Conservation (phyloP, 2,888 invertebrate species). For the Callyntrura guangdongensis region DNA sequence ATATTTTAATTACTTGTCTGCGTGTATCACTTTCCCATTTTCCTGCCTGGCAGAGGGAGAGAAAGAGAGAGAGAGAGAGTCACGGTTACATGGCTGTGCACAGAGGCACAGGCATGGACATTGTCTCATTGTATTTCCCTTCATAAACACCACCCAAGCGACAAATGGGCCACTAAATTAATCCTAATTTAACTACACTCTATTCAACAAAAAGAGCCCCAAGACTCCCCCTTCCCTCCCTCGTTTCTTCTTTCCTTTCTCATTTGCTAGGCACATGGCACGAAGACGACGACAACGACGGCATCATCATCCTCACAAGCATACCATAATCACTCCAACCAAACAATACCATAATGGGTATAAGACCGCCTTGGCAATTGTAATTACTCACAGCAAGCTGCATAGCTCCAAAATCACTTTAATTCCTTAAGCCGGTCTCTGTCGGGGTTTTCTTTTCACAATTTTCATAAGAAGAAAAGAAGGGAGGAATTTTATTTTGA, state of each 20-base stretch:
- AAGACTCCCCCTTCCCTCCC: slow-evolving; percentile 29
- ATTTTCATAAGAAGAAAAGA: slow-evolving; percentile 19
- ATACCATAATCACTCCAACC: not conserved
- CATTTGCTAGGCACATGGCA: not conserved
- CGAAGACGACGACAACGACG: not conserved
- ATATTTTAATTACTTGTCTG: not conserved
- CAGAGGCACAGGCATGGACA: not conserved
- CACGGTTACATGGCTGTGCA: not conserved
- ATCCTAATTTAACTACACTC: slow-evolving; percentile 81
- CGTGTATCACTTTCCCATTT: not conserved
- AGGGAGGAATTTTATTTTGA: not conserved
- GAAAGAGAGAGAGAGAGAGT: slow-evolving; percentile 1
- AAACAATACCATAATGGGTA: not conserved
- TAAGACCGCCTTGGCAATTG: slow-evolving; percentile 40
- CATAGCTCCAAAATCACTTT: slow-evolving; percentile 58
- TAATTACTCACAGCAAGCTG: slow-evolving; percentile 73
- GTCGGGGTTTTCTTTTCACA: slow-evolving; percentile 46
- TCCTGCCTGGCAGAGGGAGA: not conserved
- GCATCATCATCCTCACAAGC: no score
- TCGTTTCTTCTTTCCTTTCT: not conserved
- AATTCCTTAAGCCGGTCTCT: slow-evolving; percentile 69
- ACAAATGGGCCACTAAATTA: slow-evolving; percentile 81
- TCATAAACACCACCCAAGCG: slow-evolving; percentile 82
- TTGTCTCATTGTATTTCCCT: slow-evolving; percentile 66
- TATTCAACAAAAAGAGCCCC: slow-evolving; percentile 62